Percentiles rank a stretch among this genome's conserved stretches.
Conservation (phyloP, 2,797 vertebrate genomes). For the Pelodytes ibericus region DNA sequence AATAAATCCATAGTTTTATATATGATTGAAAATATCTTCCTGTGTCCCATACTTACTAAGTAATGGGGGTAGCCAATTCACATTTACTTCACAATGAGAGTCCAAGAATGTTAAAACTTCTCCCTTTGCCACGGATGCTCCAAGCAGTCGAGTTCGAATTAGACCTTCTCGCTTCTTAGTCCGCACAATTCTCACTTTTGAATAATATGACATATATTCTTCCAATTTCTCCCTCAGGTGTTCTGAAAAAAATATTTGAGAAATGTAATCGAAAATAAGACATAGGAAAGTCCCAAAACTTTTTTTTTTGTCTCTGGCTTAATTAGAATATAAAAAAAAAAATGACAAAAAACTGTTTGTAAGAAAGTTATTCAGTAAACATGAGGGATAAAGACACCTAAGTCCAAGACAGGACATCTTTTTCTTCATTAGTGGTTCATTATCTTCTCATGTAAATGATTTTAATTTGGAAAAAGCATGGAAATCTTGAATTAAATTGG, state of each 20-base stretch:
- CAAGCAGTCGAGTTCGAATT: conserved; percentile 84
- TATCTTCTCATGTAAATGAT: conserved; percentile 56
- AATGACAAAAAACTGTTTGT: not conserved
- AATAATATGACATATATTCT: conserved; percentile 83
- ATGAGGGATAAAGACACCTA: not conserved
- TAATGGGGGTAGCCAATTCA: conserved; percentile 88
- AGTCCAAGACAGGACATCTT: conserved; percentile 15
- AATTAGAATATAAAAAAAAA: not conserved
- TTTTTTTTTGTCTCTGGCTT: no score
- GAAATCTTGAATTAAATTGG: conserved; percentile 43
- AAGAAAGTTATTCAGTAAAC: not conserved
- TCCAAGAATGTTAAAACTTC: conserved; percentile 87
- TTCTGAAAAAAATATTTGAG: conserved; percentile 64
- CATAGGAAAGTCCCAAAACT: no score
- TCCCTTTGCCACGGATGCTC: conserved; percentile 83
- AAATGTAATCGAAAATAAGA: not conserved
- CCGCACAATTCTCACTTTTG: conserved; percentile 85
- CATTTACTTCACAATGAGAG: conserved; percentile 87
- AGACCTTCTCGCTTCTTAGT: conserved; percentile 88
- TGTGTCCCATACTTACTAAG: conserved; percentile 76
- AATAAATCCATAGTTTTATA: no score
- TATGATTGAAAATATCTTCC: no score
- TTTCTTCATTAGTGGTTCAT: conserved; percentile 22
- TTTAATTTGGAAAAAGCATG: conserved; percentile 54
- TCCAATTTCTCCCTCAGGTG: conserved; percentile 83